A percentile compares a stretch with the other conserved stretches of the same genome.
Conservation (phyloP, 1,140 invertebrate species). For the Tetranychus urticae region DNA sequence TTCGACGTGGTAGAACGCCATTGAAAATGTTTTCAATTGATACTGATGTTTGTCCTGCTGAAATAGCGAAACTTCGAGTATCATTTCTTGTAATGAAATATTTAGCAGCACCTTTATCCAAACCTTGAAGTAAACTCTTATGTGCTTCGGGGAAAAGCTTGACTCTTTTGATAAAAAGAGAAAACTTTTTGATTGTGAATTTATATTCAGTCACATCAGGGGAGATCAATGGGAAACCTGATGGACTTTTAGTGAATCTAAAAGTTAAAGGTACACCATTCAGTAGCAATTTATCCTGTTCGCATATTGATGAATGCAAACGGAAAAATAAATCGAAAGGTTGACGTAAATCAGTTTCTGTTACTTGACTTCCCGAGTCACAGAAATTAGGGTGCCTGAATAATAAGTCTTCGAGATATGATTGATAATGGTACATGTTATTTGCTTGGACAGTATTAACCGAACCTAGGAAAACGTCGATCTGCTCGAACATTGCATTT, state of each 20-base stretch:
- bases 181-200: background rate
- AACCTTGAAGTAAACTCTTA: background rate
- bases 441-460: background rate
- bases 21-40: background rate
- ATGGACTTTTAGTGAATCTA: background rate
- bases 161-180: background rate
- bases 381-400: background rate
- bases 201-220: background rate
- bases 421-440: background rate
- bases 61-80: background rate
- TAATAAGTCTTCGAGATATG: background rate
- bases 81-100: background rate
- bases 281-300: background rate
- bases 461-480: background rate
- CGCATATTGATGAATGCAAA: background rate
- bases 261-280: background rate
- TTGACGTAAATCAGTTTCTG: background rate
- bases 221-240: background rate
- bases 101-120: background rate
- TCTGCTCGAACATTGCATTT: background rate
- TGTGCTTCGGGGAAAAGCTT: background rate
- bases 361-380: background rate
- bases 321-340: background rate
- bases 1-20: background rate
- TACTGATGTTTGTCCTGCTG: background rate